A percentile compares a stretch with the other conserved stretches of the same genome.
phyloP scores from a whole-genome alignment of 2,113 vertebrate species.

The Apaloderma vittatum region DNA sequence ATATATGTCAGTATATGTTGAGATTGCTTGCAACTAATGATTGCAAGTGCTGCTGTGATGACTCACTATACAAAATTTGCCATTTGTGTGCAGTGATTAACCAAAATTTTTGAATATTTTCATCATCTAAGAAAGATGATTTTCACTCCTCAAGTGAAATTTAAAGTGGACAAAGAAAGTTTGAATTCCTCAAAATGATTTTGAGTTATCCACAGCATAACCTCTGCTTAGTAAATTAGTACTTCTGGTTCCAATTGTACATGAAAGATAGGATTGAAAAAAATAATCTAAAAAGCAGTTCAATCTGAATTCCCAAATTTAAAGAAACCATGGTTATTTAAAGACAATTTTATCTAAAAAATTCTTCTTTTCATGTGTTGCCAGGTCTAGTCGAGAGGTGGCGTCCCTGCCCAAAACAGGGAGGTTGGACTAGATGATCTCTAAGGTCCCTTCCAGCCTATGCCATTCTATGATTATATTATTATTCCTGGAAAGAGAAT shows the following conservation, averaged over 20 bases:
- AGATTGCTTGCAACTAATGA: neutral
- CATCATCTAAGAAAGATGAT: neutral
- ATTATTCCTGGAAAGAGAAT: neutral
- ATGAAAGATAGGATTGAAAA: neutral
- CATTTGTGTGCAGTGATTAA: neutral
- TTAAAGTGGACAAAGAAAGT: neutral
- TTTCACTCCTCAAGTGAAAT: neutral
- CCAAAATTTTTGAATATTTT: neutral
- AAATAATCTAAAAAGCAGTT: neutral
- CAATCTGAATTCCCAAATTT: neutral
- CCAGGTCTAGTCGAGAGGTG: too few species aligned
- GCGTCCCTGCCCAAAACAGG: too few species aligned
- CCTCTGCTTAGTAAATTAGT: neutral
- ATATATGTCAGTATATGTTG: rapidly evolving
- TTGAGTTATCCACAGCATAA: neutral
- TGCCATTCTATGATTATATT: too few species aligned
- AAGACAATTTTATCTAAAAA: neutral
- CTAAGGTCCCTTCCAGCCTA: too few species aligned
- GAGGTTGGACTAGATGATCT: too few species aligned
- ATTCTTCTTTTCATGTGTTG: neutral
- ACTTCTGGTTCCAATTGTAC: neutral
- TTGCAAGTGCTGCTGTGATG: neutral
- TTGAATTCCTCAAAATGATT: neutral
- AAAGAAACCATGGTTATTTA: neutral
- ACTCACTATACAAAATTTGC: neutral